These are phyloP conservation scores for Enteromius unitaeniatus DNA, from an alignment of 2,797 vertebrate genomes.

Conservation along the genomic window DNA sequence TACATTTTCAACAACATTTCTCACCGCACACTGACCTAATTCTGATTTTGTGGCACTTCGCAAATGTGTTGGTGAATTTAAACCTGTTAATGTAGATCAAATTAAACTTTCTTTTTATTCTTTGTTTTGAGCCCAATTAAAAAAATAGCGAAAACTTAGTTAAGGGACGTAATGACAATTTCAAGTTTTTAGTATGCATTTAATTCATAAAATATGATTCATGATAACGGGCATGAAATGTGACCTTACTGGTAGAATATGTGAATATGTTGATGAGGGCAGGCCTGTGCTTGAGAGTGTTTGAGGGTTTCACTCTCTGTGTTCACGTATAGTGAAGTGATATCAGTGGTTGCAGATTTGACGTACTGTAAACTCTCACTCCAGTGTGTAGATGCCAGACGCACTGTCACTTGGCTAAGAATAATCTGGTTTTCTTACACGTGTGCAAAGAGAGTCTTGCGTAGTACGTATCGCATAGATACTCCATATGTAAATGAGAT, in stretches of 20 bases:
- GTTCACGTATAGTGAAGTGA: not conserved
- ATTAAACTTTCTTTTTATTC: too few species aligned
- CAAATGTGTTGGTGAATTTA: not conserved
- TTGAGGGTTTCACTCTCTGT: not conserved
- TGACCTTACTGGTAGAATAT: too few species aligned
- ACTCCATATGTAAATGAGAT: too few species aligned
- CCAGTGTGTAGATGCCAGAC: not conserved
- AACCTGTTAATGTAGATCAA: not conserved
- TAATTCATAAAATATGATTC: not conserved
- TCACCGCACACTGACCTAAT: constrained; percentile 34
- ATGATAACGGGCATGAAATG: not conserved
- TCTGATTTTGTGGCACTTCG: constrained; percentile 3
- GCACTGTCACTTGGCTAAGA: not conserved
- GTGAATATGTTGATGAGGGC: not conserved
- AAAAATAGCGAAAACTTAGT: too few species aligned
- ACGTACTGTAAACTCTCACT: not conserved
- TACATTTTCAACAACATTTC: constrained; percentile 16
- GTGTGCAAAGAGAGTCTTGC: not conserved
- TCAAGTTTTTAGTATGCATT: not conserved
- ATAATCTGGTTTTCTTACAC: not conserved
- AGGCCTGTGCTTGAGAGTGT: not conserved
- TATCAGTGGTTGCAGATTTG: not conserved
- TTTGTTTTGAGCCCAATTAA: too few species aligned
- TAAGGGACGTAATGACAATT: too few species aligned
- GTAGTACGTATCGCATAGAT: not conserved